A percentile compares a stretch with the other conserved stretches of the same genome.
phyloP scores from a whole-genome alignment of 2,113 vertebrate species.

The Potamarius usumacintae region DNA sequence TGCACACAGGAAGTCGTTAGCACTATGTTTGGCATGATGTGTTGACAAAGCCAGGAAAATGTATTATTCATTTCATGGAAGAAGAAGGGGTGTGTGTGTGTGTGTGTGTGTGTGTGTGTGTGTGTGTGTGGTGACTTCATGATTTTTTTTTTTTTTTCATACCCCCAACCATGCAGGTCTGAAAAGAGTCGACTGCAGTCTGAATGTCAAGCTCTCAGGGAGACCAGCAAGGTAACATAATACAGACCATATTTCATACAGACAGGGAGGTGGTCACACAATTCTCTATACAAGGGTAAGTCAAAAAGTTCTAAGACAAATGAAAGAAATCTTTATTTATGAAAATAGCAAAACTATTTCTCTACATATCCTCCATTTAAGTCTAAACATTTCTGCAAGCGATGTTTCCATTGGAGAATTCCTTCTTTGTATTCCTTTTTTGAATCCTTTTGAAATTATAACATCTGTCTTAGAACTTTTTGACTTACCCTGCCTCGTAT shows the following conservation, averaged over 20 bases:
- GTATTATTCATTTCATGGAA: slow-evolving; percentile 1
- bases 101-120: neutral
- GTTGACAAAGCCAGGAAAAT: slow-evolving; percentile 10
- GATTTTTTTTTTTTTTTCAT: neutral
- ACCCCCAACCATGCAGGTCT: slow-evolving; percentile 63
- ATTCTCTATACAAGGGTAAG: neutral
- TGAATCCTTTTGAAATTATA: too few relatives aligned
- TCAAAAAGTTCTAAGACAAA: too few relatives aligned
- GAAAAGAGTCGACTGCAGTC: slow-evolving; percentile 68
- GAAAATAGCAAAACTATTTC: too few relatives aligned
- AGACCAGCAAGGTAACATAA: slow-evolving; percentile 64
- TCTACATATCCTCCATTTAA: too few relatives aligned
- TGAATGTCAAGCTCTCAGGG: slow-evolving; percentile 64
- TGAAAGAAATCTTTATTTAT: too few relatives aligned
- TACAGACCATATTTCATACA: neutral
- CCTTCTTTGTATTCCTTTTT: too few relatives aligned
- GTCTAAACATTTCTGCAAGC: too few relatives aligned
- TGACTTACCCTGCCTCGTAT: too few relatives aligned
- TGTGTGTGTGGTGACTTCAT: neutral
- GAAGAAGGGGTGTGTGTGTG: neutral
- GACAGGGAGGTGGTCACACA: neutral
- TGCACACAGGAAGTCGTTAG: neutral
- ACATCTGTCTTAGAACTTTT: too few relatives aligned
- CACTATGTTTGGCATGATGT: slow-evolving; percentile 34
- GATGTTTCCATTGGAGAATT: too few relatives aligned